Evolutionary conservation across 2,888 invertebrate species (phyloP).

Genomic region (Volucella bombylans): DNA sequence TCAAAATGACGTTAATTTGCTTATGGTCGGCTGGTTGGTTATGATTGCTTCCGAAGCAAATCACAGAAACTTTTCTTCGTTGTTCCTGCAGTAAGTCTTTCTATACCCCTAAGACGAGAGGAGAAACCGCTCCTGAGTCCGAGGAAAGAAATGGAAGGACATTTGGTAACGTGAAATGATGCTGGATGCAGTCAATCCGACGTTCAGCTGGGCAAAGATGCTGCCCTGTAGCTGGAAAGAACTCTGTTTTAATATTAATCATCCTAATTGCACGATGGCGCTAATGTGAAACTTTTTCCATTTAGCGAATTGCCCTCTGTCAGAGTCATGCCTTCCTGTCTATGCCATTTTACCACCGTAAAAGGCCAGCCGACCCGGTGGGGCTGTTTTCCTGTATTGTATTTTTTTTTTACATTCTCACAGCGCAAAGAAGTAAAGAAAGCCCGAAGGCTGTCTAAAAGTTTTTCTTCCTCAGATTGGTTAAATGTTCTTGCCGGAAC

Average conservation of each 20-base stretch:
- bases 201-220: neutral
- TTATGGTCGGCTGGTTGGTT: conserved; percentile 59
- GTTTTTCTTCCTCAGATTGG: conserved; percentile 35
- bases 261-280: conserved; percentile 67
- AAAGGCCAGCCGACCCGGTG: no score
- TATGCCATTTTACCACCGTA: neutral
- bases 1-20: conserved; percentile 37
- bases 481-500: conserved; percentile 15
- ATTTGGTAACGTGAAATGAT: conserved; percentile 39
- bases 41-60: conserved; percentile 58
- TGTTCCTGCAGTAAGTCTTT: conserved; percentile 46
- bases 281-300: conserved; percentile 71
- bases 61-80: conserved; percentile 64
- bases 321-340: neutral
- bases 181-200: conserved; percentile 9
- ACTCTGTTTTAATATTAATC: conserved; percentile 69
- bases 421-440: neutral
- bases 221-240: neutral
- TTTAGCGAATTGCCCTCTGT: conserved; percentile 59
- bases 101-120: neutral
- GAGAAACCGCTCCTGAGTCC: neutral
- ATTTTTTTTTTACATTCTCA: no score
- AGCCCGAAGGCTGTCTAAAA: conserved; percentile 50
- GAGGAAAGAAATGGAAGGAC: conserved; percentile 15
- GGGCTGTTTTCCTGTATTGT: no score